phyloP scores from a whole-genome alignment of 2,888 invertebrate species.

The Cataglyphis albicans region DNA sequence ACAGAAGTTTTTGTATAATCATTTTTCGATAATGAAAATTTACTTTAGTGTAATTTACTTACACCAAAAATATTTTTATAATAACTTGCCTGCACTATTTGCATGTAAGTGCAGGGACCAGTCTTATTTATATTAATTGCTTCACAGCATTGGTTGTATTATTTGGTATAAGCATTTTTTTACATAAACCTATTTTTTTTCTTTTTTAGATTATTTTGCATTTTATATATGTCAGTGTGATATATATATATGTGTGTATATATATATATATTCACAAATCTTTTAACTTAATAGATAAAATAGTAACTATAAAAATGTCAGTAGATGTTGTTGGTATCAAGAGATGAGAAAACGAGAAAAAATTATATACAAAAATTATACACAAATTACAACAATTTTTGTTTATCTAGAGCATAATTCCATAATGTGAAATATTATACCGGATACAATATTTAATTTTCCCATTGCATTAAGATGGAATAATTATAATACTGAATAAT shows the following conservation, averaged over 20 bases:
- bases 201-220: neutral
- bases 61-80: constrained; percentile 16
- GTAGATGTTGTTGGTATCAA: constrained; percentile 1
- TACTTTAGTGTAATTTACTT: neutral
- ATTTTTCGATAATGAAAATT: neutral
- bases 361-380: neutral
- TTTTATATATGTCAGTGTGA: neutral
- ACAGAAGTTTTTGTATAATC: neutral
- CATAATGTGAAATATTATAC: neutral
- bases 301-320: neutral
- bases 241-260: no score
- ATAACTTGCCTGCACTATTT: neutral
- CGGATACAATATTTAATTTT: neutral
- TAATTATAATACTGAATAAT: constrained; percentile 6
- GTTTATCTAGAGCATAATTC: neutral
- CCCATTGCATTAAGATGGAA: neutral
- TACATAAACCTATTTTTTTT: neutral
- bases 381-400: neutral
- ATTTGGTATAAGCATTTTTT: constrained; percentile 1
- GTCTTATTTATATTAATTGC: constrained; percentile 15
- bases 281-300: neutral
- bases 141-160: neutral
- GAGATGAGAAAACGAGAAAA: neutral
- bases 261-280: neutral
- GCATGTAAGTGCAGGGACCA: neutral